Evolutionary conservation across 2,113 vertebrate genomes (phyloP).

Genomic region (Periophthalmus modestus): DNA sequence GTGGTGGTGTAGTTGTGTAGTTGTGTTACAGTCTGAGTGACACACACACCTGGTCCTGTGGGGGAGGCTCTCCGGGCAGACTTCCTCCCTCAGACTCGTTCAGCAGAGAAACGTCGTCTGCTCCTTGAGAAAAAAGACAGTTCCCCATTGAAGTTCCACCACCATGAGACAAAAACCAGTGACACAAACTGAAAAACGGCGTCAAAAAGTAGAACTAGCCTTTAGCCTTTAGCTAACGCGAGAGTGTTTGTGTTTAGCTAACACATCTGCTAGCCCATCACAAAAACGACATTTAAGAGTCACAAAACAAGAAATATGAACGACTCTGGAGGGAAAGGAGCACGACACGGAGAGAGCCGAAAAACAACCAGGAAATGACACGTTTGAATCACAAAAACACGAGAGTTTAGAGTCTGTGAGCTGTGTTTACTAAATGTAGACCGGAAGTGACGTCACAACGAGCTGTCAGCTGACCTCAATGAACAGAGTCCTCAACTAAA

Average conservation of each 20-base stretch:
- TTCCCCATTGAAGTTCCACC: slow-evolving; percentile 79
- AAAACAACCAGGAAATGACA: neutral
- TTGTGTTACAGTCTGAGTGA: too few relatives aligned
- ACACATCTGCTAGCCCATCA: slow-evolving; percentile 10
- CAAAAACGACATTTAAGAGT: slow-evolving; percentile 11
- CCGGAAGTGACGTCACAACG: slow-evolving; percentile 27
- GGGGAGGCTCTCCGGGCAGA: slow-evolving; percentile 79
- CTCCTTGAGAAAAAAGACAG: slow-evolving; percentile 81
- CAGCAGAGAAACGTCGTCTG: slow-evolving; percentile 82
- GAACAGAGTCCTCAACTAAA: neutral
- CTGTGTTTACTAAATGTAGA: slow-evolving; percentile 47
- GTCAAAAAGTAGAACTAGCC: neutral
- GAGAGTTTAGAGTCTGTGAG: neutral
- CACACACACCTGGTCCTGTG: slow-evolving; percentile 73
- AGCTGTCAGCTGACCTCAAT: neutral
- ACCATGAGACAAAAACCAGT: too few relatives aligned
- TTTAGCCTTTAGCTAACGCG: too few relatives aligned
- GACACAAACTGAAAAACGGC: neutral
- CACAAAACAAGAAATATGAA: neutral
- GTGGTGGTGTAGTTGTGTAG: too few relatives aligned
- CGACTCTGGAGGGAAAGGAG: neutral
- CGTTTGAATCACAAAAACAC: neutral
- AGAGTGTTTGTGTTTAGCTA: slow-evolving; percentile 13
- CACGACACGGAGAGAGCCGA: accelerated
- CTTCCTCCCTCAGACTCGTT: slow-evolving; percentile 85